Evolutionary conservation across 2,888 invertebrate genomes (phyloP).

Genomic region (Nineta flava): DNA sequence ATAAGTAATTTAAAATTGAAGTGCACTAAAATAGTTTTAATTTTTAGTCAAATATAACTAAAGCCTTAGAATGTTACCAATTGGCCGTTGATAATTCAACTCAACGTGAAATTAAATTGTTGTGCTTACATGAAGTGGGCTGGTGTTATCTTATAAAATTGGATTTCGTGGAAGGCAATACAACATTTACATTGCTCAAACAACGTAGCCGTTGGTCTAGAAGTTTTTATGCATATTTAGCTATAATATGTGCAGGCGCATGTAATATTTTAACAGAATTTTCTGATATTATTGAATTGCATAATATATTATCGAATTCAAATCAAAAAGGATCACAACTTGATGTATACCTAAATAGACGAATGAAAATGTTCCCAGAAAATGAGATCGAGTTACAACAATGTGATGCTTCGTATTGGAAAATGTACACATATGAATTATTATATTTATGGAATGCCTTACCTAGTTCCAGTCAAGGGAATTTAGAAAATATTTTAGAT

Average conservation of each 20-base stretch:
- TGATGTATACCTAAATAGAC: slow-evolving; percentile 22
- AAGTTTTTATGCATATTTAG: slow-evolving; percentile 46
- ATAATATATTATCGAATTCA: slow-evolving; percentile 15
- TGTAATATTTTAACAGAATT: slow-evolving; percentile 15
- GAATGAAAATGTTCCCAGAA: slow-evolving; percentile 19
- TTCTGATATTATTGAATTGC: slow-evolving; percentile 19
- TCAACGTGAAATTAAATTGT: slow-evolving; percentile 44
- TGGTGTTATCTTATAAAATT: slow-evolving; percentile 49
- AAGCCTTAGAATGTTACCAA: slow-evolving; percentile 39
- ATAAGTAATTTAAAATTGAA: not conserved
- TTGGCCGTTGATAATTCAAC: slow-evolving; percentile 37
- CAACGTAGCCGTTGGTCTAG: slow-evolving; percentile 47
- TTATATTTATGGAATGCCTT: slow-evolving; percentile 53
- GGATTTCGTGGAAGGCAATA: slow-evolving; percentile 35
- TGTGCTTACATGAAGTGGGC: slow-evolving; percentile 42
- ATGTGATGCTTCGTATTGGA: slow-evolving; percentile 29
- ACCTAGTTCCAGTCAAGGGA: slow-evolving; percentile 32
- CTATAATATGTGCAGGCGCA: slow-evolving; percentile 28
- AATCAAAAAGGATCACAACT: slow-evolving; percentile 22
- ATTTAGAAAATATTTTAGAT: slow-evolving; percentile 25
- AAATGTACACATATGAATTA: slow-evolving; percentile 43
- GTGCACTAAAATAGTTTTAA: not conserved
- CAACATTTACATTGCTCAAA: slow-evolving; percentile 35
- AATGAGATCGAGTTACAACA: slow-evolving; percentile 16
- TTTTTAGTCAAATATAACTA: slow-evolving; percentile 38